Percentiles rank a stretch among this genome's conserved stretches.
Conservation (phyloP, 2,113 vertebrate species). For the Prionailurus viverrinus region DNA sequence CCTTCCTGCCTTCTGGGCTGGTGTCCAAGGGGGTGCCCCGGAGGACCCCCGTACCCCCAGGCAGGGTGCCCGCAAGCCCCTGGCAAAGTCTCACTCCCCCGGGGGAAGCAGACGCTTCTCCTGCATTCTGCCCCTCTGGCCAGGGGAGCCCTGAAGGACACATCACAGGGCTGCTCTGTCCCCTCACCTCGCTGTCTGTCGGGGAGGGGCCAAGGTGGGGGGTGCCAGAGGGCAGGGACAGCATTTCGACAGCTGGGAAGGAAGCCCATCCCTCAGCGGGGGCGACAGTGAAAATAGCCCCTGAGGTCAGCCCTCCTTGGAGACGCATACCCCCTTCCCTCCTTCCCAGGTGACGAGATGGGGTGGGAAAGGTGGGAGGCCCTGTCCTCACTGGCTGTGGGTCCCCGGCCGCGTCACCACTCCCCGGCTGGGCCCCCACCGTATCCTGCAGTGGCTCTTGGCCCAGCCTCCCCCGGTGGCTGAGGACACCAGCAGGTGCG, state of each 20-base stretch:
- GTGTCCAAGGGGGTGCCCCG: no score
- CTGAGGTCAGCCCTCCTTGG: not conserved
- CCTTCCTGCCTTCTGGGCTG: not conserved
- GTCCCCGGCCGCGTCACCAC: not conserved
- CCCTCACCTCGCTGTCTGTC: fast-evolving
- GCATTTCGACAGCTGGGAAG: not conserved
- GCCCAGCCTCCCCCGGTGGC: not conserved
- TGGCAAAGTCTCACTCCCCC: not conserved
- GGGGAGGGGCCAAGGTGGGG: not conserved
- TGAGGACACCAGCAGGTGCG: fast-evolving
- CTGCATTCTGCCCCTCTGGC: fast-evolving
- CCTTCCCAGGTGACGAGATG: not conserved
- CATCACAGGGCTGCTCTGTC: fast-evolving
- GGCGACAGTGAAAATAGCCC: not conserved
- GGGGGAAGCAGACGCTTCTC: not conserved
- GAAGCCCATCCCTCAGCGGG: not conserved
- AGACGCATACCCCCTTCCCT: not conserved
- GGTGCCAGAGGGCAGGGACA: not conserved
- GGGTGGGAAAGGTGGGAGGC: not conserved
- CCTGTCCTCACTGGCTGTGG: not conserved
- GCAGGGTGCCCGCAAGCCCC: not conserved
- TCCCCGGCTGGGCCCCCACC: fast-evolving
- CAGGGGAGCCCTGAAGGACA: not conserved
- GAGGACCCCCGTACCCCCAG: not conserved
- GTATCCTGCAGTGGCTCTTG: not conserved